Conservation (phyloP, 2,888 invertebrate genomes). For the Dascillus cervinus region DNA sequence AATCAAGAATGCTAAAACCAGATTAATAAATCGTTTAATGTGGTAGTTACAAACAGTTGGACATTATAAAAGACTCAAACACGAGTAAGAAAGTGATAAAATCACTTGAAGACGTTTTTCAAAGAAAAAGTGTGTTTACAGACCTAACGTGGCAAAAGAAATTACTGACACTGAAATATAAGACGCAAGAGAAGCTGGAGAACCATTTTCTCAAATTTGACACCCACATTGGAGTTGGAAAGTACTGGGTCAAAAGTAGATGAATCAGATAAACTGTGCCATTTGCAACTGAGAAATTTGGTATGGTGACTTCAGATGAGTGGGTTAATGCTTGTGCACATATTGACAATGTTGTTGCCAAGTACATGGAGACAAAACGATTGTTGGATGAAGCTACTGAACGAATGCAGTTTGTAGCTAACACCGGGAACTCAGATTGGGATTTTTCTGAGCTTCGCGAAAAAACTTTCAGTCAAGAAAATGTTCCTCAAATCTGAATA, state of each 20-base stretch:
- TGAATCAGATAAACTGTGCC: constrained; percentile 3
- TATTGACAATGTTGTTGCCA: too few relatives aligned
- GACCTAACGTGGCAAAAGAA: constrained; percentile 20
- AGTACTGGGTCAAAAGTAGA: constrained; percentile 1
- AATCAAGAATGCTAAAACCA: too few relatives aligned
- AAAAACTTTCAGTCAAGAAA: too few relatives aligned
- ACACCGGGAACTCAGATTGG: too few relatives aligned
- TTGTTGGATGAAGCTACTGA: too few relatives aligned
- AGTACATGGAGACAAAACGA: too few relatives aligned
- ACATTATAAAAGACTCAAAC: constrained; percentile 21
- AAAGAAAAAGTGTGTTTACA: constrained; percentile 21
- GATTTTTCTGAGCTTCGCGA: too few relatives aligned
- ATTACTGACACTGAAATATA: constrained; percentile 18
- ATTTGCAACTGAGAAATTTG: constrained; percentile 3
- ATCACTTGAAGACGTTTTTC: constrained; percentile 18
- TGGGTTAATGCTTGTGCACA: too few relatives aligned
- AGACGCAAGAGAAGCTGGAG: constrained; percentile 14
- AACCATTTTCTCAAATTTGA: constrained; percentile 20
- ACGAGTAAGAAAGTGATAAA: constrained; percentile 22
- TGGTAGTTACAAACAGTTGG: constrained; percentile 21
- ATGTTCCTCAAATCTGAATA: too few relatives aligned
- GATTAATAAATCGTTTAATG: constrained; percentile 24
- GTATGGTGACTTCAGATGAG: too few relatives aligned
- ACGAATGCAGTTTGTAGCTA: too few relatives aligned
- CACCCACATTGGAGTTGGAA: too few relatives aligned